Evolutionary conservation across 1,140 invertebrate species (phyloP).

Genomic region (Probaryconus sp.): DNA sequence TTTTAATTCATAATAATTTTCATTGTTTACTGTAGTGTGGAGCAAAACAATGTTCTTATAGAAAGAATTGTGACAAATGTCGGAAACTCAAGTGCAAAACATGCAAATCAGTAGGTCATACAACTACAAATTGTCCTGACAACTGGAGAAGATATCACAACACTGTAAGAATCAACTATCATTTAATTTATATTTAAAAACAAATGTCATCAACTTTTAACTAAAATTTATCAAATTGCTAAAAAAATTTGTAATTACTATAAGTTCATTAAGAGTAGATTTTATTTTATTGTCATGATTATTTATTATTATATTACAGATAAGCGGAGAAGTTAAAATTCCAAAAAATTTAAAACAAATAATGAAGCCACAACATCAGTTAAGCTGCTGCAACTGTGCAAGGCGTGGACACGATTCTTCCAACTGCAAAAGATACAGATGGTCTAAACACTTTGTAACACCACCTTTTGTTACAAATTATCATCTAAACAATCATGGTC

Average conservation of each 20-base stretch:
- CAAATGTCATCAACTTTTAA: too few species aligned
- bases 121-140: slow-evolving; percentile 81
- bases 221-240: too few species aligned
- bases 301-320: too few species aligned
- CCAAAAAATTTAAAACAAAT: slow-evolving; percentile 46
- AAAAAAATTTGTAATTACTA: too few species aligned
- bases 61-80: slow-evolving; percentile 81
- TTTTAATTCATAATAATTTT: slow-evolving; percentile 11
- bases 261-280: too few species aligned
- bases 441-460: slow-evolving; percentile 69
- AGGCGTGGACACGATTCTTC: slow-evolving; percentile 79
- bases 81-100: slow-evolving; percentile 77
- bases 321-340: slow-evolving; percentile 15
- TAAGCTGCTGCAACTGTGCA: slow-evolving; percentile 82
- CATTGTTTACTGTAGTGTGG: slow-evolving; percentile 79
- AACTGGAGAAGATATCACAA: slow-evolving; percentile 84
- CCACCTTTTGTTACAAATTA: slow-evolving; percentile 69
- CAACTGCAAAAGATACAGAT: slow-evolving; percentile 65
- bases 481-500: too few species aligned
- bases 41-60: slow-evolving; percentile 79
- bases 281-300: too few species aligned
- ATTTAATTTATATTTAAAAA: too few species aligned
- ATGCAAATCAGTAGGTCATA: slow-evolving; percentile 81
- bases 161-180: slow-evolving; percentile 78
- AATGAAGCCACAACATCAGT: slow-evolving; percentile 68